Base-by-base conservation (phyloP, 2,113 vertebrate species). In the Pterophyllum scalare region DNA sequence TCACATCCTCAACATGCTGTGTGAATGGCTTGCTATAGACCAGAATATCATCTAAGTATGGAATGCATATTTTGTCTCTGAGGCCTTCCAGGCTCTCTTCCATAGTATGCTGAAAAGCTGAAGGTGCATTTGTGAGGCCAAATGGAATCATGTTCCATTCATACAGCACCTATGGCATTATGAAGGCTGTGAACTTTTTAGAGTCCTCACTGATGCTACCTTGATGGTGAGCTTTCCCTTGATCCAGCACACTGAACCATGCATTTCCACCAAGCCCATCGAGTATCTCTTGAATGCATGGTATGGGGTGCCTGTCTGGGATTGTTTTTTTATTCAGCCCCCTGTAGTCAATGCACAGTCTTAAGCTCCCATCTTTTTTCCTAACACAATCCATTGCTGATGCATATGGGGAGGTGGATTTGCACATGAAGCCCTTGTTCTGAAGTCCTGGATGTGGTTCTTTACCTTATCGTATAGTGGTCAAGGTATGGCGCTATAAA, bases 91-190 rank as follows among this genome's bases (percentile, higher is more conserved):
- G 77, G 35, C 57, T 17, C 5, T 49, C 14, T 15, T 70, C 7
- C 75, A 82, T 82, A 33, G n/a, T 74, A 8, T 26, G 35, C 14
- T 82, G 62, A 6, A 78, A 86, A 20, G 58, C 75, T 15, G 60
- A 58, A 3, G 76, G 75, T 12, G 76, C 59, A 28, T 80, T 87
- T 14, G 77, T 80, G 7, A 87, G 43, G 3, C 75, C 77, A 49
- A 80, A 85, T 35, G 46, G 77, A 7, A 80, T 80, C 2, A 40
- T 70, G 56, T 59, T 67, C 57, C 62, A 86, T 62, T 86, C 64
- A n/a, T 78, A 86, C 24, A 78, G 58, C 1, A 46, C 75, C 62
- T 72, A 86, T 35, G 59, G 67, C 1, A n/a, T 80, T 2, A 26
- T 57, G 43, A 85, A 65, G 19, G 77, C 83, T 38, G 70, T 85